These are phyloP conservation scores for Dichetophora obliterata DNA, from an alignment of 2,888 invertebrate genomes.

Conservation along the genomic window DNA sequence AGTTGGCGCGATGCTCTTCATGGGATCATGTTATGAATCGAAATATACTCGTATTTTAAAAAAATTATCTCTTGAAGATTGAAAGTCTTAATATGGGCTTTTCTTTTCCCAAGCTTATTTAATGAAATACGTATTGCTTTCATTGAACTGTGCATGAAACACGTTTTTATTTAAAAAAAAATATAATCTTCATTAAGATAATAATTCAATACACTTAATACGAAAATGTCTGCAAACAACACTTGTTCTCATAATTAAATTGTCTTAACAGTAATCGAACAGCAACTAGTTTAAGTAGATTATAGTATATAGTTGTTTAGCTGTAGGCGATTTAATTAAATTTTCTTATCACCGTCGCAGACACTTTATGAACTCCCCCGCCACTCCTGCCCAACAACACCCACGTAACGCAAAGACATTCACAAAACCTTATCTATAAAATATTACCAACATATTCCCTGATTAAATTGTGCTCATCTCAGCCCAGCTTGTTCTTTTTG, in stretches of 20 bases:
- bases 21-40: too few relatives aligned
- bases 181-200: not conserved
- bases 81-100: too few relatives aligned
- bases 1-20: too few relatives aligned
- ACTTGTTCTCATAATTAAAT: constrained; percentile 25
- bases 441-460: constrained; percentile 9
- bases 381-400: not conserved
- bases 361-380: not conserved
- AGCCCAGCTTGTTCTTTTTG: not conserved
- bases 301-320: not conserved
- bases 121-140: too few relatives aligned
- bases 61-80: too few relatives aligned
- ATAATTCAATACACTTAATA: not conserved
- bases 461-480: constrained; percentile 22
- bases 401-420: not conserved
- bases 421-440: constrained; percentile 1
- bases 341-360: constrained; percentile 22
- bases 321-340: constrained; percentile 30
- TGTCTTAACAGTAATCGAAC: not conserved
- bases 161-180: not conserved
- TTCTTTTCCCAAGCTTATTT: too few relatives aligned
- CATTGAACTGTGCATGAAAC: too few relatives aligned
- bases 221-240: not conserved
- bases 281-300: not conserved
- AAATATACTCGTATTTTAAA: too few relatives aligned